Evolutionary conservation across 2,797 vertebrate species (phyloP), one percentile per base, ranked within the genome.

Genomic region (Macropus fuliginosus): DNA sequence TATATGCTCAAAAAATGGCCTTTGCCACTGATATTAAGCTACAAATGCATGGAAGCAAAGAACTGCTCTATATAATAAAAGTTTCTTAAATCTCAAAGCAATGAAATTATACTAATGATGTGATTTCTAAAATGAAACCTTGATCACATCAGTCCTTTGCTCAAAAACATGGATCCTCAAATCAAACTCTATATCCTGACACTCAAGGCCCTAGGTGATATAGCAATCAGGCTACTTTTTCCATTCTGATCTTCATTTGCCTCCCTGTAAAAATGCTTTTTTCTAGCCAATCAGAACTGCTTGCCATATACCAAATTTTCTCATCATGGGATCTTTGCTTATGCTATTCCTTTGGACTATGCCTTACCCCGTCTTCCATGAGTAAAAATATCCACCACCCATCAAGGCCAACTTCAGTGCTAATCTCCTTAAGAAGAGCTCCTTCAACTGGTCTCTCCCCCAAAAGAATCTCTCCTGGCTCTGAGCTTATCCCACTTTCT

Each of bases 41-140:
- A 12, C 29, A 56, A 90, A 92, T 81, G 46, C 4, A 40, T 21
- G 14, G 34, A 13, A 3, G 14, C 62, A n/a, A 74, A n/a, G 34
- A 74, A 74, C 14, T 74, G 34, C 34, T 74, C 34, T 18, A 40
- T 14, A n/a, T n/a, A 74, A n/a, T 66, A 66, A 62, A 62, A 66
- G 34, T n/a, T 74, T 74, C 34, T 31, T 57, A 55, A 94, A 3
- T 31, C n/a, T n/a, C 52, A 94, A 94, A 92, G n/a, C 87, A 90
- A 74, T 89, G 52, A 92, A 93, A 66, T 21, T 91, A 81, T 74
- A 55, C 28, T 90, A 34, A 6, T 91, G n/a, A 91, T 4, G 27
- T 56, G 56, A 93, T 95, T 74, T n/a, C 91, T 52, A 92, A 95
- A 97, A 66, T 66, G 55, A 94, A 54, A 11, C 54, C 28, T 27